Base-by-base conservation (phyloP, 2,797 vertebrate species). In the Falco naumanni region DNA sequence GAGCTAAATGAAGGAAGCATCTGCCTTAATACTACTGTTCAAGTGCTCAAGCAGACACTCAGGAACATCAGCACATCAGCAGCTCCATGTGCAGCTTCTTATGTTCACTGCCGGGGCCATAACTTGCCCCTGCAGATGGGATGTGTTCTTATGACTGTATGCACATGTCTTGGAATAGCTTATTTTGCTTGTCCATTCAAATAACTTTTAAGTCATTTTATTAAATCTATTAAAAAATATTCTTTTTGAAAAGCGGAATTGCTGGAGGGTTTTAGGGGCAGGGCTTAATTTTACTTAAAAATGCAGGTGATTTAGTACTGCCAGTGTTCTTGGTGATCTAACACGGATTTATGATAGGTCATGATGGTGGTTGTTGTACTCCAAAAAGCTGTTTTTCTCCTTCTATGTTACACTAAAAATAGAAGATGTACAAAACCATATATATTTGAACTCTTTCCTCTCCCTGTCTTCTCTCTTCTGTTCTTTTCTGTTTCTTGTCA, bases 391-490 rank as follows among this genome's bases (percentile, higher is more conserved):
- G 6, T 75, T 92, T 81, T n/a, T 87, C 5, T 84, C 13, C 10
- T 75, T 77, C 2, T 84, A 13, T n/a, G 7, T 70, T 74, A 18
- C 25, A n/a, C 18, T 37, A 54, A 86, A 78, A 56, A 28, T 12
- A 69, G 48, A 78, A 78, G 10, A 72, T 80, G 54, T 85, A 28
- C 8, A 45, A 81, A 90, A 7, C 3, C 7, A 2, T 50, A 11
- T 43, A 2, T 88, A 69, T 93, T 93, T 83, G 68, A 89, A 75
- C 18, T 91, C n/a, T 87, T 87, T 25, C 24, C 29, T 87, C 84
- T 25, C 24, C 29, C 6, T 83, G 1, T 53, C 64, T 10, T 45
- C 15, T 37, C 17, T 75, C 21, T 89, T 7, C 11, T 1, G 0
- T 77, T 80, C 28, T 86, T 85, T 81, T 65, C 7, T 33, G 7